These are phyloP conservation scores for Melipona beecheii DNA, from an alignment of 2,888 invertebrate genomes.

Conservation along the genomic window DNA sequence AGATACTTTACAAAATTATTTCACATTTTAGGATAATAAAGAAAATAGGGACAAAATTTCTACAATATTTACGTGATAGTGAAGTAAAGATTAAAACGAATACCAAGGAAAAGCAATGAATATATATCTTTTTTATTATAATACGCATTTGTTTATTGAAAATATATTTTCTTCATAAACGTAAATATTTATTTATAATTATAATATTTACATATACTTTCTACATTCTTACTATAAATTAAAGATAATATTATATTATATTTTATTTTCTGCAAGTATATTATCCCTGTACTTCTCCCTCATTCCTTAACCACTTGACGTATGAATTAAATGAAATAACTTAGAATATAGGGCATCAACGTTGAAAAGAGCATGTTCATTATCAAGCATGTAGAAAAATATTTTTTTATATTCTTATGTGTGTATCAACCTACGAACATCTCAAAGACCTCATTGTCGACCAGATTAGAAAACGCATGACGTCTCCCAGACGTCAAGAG, in stretches of 20 bases:
- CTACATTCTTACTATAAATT: no score
- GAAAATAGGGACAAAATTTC: slow-evolving; percentile 66
- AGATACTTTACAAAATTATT: slow-evolving; percentile 11
- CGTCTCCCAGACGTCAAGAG: no score
- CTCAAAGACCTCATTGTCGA: no score
- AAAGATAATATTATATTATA: background rate
- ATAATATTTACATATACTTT: background rate
- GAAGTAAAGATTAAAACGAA: slow-evolving; percentile 62
- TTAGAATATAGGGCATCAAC: no score
- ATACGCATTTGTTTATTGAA: background rate
- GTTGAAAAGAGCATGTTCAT: no score
- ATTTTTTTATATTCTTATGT: no score
- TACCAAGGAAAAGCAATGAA: slow-evolving; percentile 27
- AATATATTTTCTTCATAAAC: background rate
- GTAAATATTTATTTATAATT: slow-evolving; percentile 2
- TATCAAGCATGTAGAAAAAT: no score
- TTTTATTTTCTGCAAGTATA: background rate
- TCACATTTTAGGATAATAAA: slow-evolving; percentile 64
- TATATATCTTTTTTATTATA: background rate
- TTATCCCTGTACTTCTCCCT: slow-evolving; percentile 89
- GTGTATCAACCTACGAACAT: no score
- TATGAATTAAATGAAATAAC: no score
- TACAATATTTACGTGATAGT: slow-evolving; percentile 74
- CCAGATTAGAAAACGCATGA: no score
- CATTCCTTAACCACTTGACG: slow-evolving; percentile 86